A percentile compares a stretch with the other conserved stretches of the same genome.
Evolutionary conservation across 1,140 invertebrate species (phyloP).

Genomic region (Calycopis cecrops): DNA sequence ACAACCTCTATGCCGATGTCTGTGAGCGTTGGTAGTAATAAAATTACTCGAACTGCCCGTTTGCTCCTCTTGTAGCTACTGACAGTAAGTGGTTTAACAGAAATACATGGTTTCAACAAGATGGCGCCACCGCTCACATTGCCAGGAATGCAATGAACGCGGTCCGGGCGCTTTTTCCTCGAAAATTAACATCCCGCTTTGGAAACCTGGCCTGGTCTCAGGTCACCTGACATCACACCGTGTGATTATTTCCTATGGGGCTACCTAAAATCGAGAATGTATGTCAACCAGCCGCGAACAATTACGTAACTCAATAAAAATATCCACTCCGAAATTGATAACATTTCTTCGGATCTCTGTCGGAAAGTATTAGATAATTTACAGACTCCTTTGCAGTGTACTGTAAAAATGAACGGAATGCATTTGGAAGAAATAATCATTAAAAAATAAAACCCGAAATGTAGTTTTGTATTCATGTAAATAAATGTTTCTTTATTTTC

Average conservation of each 20-base stretch:
- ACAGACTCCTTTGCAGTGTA: too few relatives aligned
- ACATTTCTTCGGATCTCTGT: background rate
- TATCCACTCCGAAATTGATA: constrained; percentile 5
- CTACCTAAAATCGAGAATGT: constrained; percentile 1
- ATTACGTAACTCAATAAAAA: background rate
- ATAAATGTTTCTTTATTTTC: too few relatives aligned
- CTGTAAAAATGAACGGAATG: too few relatives aligned
- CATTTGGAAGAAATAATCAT: too few relatives aligned
- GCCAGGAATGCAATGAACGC: background rate
- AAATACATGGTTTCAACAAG: background rate
- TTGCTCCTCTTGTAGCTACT: too few relatives aligned
- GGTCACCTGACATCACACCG: constrained; percentile 3
- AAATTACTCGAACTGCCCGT: too few relatives aligned
- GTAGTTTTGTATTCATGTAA: too few relatives aligned
- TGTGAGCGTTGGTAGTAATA: too few relatives aligned
- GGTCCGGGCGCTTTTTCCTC: background rate
- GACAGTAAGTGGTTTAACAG: too few relatives aligned
- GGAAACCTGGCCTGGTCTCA: background rate
- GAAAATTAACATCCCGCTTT: background rate
- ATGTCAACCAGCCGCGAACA: background rate
- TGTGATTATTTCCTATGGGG: constrained; percentile 8
- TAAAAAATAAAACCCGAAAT: background rate
- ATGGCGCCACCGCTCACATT: background rate
- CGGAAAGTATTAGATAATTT: background rate
- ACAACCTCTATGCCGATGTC: too few relatives aligned